Conservation (phyloP, 2,797 vertebrate genomes). For the Ceryle rudis region DNA sequence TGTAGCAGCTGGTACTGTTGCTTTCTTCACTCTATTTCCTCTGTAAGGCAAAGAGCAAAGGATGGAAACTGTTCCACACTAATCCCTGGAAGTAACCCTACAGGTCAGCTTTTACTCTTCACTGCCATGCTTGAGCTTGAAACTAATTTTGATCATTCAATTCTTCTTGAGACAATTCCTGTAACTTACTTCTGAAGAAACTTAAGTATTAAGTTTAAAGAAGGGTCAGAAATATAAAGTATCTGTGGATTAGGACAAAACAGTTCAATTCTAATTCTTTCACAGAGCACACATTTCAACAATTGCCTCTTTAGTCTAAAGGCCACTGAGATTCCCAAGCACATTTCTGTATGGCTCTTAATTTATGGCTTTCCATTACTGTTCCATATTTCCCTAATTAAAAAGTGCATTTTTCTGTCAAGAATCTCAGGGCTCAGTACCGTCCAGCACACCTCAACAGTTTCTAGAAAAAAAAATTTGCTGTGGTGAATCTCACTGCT, state of each 20-base stretch:
- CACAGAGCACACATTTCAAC: not conserved
- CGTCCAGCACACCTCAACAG: not conserved
- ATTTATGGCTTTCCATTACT: not conserved
- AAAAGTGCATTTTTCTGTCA: not conserved
- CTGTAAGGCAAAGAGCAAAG: not conserved
- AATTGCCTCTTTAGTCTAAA: not conserved
- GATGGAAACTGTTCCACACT: not conserved
- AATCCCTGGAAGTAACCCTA: not conserved
- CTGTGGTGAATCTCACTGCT: not conserved
- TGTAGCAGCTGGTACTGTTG: not conserved
- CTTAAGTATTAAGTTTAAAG: not conserved
- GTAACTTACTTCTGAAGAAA: not conserved
- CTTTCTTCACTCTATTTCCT: not conserved
- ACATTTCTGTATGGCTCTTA: not conserved
- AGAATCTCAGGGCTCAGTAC: not conserved
- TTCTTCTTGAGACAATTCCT: not conserved
- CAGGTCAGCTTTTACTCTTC: not conserved
- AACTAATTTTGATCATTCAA: not conserved
- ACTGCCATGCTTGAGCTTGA: not conserved
- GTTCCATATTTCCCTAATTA: not conserved
- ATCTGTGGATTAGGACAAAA: not conserved
- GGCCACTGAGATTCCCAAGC: not conserved
- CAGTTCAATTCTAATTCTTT: not conserved
- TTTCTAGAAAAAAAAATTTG: not conserved
- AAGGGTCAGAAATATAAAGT: not conserved